Evolutionary conservation across 2,797 vertebrate genomes (phyloP).

Genomic region (Cossypha heuglini): DNA sequence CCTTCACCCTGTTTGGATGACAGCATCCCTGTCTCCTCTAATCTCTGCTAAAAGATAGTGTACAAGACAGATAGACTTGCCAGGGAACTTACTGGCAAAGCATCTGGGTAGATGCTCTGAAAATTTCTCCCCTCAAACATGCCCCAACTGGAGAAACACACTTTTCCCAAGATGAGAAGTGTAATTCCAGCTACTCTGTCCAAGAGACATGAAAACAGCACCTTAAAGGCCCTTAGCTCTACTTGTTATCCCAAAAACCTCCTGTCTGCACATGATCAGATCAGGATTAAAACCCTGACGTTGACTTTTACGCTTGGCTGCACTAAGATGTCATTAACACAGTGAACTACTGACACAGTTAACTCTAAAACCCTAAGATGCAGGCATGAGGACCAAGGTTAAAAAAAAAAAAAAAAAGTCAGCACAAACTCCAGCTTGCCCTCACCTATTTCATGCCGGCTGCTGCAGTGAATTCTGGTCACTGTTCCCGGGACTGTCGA

Average conservation of each 20-base stretch:
- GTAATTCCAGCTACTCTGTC: neutral
- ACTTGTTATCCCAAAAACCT: neutral
- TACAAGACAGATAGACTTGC: neutral
- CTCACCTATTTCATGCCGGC: neutral
- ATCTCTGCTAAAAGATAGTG: neutral
- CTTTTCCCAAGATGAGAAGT: neutral
- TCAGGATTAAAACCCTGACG: neutral
- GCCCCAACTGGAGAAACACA: neutral
- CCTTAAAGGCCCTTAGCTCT: neutral
- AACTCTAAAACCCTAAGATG: neutral
- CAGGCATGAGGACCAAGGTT: neutral
- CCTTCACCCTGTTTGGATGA: neutral
- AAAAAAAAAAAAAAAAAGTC: neutral
- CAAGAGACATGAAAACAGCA: neutral
- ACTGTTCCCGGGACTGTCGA: neutral
- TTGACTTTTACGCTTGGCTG: neutral
- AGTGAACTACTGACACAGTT: neutral
- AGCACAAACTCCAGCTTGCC: neutral
- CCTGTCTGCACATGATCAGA: neutral
- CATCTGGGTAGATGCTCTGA: neutral
- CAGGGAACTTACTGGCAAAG: conserved; percentile 10
- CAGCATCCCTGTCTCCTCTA: neutral
- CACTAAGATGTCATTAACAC: neutral
- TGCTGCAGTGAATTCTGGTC: neutral
- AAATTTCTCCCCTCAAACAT: neutral